Evolutionary conservation across 2,888 invertebrate genomes (phyloP), one percentile per base, ranked within the genome.

Genomic region (Strigamia crassipes): DNA sequence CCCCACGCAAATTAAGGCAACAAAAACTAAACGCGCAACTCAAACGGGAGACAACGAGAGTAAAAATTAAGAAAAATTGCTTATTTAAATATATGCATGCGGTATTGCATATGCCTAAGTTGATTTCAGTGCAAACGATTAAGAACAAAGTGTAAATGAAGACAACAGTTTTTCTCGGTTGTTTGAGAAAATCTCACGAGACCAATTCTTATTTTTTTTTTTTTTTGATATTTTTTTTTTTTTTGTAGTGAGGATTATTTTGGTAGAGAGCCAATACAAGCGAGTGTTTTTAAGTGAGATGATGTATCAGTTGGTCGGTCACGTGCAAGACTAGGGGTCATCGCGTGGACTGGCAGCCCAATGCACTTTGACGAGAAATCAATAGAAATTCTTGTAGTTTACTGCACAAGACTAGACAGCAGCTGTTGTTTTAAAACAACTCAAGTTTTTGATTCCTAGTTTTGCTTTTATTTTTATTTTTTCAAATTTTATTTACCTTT

Each of bases 381-480:
- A 73, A 73, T 73, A 73, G 73, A 73, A 73, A 73, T 73, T 73
- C 73, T 73, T 73, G 73, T 73, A 73, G 27, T 73, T 73, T 73
- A 31, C 73, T 27, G 73, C 73, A 73, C 73, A 73, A 73, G 73
- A 73, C 73, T 13, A 73, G 73, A 73, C 73, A 73, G 15, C 73
- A 73, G 73, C 73, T 73, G 73, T 73, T 73, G 73, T 73, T 73
- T 73, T 73, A 9, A 56, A 56, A 56, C 56, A 27, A 27, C 31
- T 73, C 27, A 73, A 73, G 27, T 31, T 31, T 31, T 31, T 31
- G 31, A 73, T 73, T 27, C 27, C 27, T 27, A 27, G 27, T 27
- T 73, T 73, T 73, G 27, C 3, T 73, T 73, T 73, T 9, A n/a
- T 66, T 10, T 66, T 66, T 23, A 23, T 66, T 23, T 66, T 18